Evolutionary conservation across 1,140 invertebrate genomes (phyloP).

Genomic region (Papilio dardanus): DNA sequence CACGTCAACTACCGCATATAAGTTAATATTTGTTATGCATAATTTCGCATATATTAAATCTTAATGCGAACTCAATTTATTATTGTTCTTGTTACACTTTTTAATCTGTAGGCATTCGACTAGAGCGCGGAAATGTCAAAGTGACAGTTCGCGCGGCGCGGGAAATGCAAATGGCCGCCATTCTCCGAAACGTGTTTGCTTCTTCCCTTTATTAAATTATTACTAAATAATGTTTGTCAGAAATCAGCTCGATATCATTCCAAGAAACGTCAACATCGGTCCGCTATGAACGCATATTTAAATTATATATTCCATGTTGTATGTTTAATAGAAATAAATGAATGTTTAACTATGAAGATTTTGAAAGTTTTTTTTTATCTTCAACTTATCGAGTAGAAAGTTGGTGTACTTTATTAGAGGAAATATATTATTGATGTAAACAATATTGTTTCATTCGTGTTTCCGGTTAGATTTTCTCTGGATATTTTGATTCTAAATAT

Average conservation of each 20-base stretch:
- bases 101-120: constrained; percentile 58
- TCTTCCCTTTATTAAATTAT: constrained; percentile 60
- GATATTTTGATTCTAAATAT: constrained; percentile 43
- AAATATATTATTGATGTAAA: constrained; percentile 72
- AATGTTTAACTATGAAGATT: constrained; percentile 66
- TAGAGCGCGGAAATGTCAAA: constrained; percentile 42
- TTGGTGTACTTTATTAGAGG: constrained; percentile 76
- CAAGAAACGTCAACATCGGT: constrained; percentile 61
- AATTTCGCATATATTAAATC: constrained; percentile 56
- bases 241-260: constrained; percentile 80
- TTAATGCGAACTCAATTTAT: constrained; percentile 53
- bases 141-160: constrained; percentile 47
- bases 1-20: constrained; percentile 90
- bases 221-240: constrained; percentile 51
- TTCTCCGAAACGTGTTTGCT: constrained; percentile 60
- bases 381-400: constrained; percentile 53
- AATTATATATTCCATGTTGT: constrained; percentile 75
- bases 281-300: constrained; percentile 64
- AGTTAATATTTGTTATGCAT: constrained; percentile 48
- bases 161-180: constrained; percentile 52
- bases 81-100: constrained; percentile 63
- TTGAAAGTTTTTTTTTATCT: constrained; percentile 69
- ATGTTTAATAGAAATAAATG: constrained; percentile 80
- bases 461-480: constrained; percentile 41
- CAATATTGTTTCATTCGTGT: constrained; percentile 64